Percentiles rank a stretch among this genome's conserved stretches.
These are phyloP conservation scores for Pachyseris speciosa DNA, from an alignment of 64 coral and sea anemone genomes.

Conservation along the genomic window DNA sequence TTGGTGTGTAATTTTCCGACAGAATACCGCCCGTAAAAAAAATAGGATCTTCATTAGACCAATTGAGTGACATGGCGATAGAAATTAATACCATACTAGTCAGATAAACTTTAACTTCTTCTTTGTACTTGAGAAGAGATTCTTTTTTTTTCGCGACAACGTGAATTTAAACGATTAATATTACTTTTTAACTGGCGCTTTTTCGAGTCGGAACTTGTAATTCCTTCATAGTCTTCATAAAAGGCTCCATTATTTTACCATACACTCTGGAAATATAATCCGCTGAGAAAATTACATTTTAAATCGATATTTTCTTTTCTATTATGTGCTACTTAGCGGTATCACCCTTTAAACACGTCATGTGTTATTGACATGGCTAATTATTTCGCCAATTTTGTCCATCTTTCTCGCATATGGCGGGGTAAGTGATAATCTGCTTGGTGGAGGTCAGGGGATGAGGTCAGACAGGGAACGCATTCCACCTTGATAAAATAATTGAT, in stretches of 20 bases:
- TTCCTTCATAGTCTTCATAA: background rate
- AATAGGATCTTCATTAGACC: slow-evolving; percentile 39
- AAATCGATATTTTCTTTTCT: slow-evolving; percentile 28
- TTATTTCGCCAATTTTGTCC: background rate
- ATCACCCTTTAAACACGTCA: background rate
- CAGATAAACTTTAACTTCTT: background rate
- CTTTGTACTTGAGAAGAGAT: background rate
- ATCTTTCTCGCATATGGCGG: background rate
- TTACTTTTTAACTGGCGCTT: background rate
- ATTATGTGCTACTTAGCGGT: slow-evolving; percentile 3
- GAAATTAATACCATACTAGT: slow-evolving; percentile 20
- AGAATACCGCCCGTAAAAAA: slow-evolving; percentile 43
- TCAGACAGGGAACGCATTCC: slow-evolving; percentile 9
- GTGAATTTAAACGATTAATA: background rate
- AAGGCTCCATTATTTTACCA: slow-evolving; percentile 20
- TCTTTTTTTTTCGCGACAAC: background rate
- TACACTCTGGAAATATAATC: background rate
- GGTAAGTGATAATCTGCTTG: background rate
- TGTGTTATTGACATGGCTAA: slow-evolving; percentile 8
- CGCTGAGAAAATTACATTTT: slow-evolving; percentile 24
- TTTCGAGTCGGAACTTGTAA: background rate
- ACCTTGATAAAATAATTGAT: background rate
- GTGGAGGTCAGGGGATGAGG: background rate
- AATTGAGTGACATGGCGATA: slow-evolving; percentile 9
- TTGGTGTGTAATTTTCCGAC: slow-evolving; percentile 26